Evolutionary conservation across 2,888 invertebrate genomes (phyloP), one percentile per base, ranked within the genome.

Genomic region (Globia sparganii): DNA sequence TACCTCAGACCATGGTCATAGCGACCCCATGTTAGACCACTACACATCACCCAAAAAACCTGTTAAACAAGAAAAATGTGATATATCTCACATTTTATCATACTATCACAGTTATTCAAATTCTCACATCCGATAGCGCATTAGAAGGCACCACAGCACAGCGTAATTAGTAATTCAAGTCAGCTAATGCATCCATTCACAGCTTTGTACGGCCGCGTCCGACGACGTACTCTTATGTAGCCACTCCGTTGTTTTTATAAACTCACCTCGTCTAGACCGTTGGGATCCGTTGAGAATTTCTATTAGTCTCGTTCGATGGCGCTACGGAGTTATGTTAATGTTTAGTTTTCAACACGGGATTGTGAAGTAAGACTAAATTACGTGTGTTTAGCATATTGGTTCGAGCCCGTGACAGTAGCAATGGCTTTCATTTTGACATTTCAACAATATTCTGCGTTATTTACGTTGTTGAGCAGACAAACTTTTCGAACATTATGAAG

Each of bases 111-210:
- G 3, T 62, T 69, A 83, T 83, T 73, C 67, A 69, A 72, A 84
- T 86, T 72, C 75, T 65, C 62, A 84, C 37, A 80, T 80, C 53
- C 67, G 37, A 75, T 49, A 72, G 56, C 61, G 64, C 65, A 66
- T 74, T 73, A 13, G 56, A 75, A 65, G 77, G 72, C 76, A 72
- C 75, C 78, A 80, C 62, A 75, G 77, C 59, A 75, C 61, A 67
- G n/a, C 15, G 53, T 85, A 80, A 87, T 87, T 80, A 84, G 87
- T 87, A 68, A 87, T 87, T 87, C 87, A 78, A 87, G 80, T 79
- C 87, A 85, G 78, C 78, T 77, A 79, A 88, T 80, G 77, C 79
- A 74, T 75, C 66, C 86, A 84, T 87, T 88, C 78, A 78, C 71
- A 59, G 67, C 82, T 76, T 79, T 80, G 77, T 69, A 58, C 67